A percentile compares a stretch with the other conserved stretches of the same genome.
Conservation (phyloP, 2,797 vertebrate genomes). For the Enteromius thamalakanensis region DNA sequence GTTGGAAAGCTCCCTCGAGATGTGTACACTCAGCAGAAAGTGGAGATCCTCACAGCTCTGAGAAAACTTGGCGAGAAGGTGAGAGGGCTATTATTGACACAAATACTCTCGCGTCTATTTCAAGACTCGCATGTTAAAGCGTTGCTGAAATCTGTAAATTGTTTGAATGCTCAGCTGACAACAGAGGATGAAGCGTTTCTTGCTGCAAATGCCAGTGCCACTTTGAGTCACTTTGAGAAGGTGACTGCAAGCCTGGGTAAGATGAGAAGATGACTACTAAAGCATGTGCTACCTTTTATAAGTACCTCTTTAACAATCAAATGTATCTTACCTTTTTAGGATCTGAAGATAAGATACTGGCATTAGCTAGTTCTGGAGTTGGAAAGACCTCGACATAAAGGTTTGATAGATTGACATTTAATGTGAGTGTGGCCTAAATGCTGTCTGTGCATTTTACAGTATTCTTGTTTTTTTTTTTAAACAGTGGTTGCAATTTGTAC, state of each 20-base stretch:
- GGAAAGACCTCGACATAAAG: slow-evolving; percentile 85
- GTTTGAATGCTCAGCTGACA: slow-evolving; percentile 81
- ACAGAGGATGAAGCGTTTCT: slow-evolving; percentile 90
- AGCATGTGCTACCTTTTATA: not conserved
- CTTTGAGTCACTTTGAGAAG: slow-evolving; percentile 94
- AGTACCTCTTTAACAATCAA: not conserved
- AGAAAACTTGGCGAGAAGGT: slow-evolving; percentile 97
- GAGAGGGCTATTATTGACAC: slow-evolving; percentile 52
- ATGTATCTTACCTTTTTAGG: slow-evolving; percentile 71
- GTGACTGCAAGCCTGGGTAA: slow-evolving; percentile 89
- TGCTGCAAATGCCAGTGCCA: slow-evolving; percentile 86
- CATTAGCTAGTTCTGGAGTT: slow-evolving; percentile 93
- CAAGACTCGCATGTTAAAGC: not conserved
- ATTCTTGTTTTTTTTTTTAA: slow-evolving; percentile 25
- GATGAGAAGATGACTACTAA: slow-evolving; percentile 48
- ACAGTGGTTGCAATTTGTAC: not conserved
- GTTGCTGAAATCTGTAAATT: slow-evolving; percentile 11
- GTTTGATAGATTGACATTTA: not conserved
- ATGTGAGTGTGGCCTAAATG: slow-evolving; percentile 14
- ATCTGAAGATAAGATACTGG: slow-evolving; percentile 96
- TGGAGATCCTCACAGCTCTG: slow-evolving; percentile 94
- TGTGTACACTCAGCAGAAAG: slow-evolving; percentile 90
- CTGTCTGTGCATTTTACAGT: slow-evolving; percentile 26
- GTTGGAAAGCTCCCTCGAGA: slow-evolving; percentile 89
- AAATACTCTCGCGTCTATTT: not conserved